Evolutionary conservation across 2,888 invertebrate genomes (phyloP).

Genomic region (Trachelus iudaicus): DNA sequence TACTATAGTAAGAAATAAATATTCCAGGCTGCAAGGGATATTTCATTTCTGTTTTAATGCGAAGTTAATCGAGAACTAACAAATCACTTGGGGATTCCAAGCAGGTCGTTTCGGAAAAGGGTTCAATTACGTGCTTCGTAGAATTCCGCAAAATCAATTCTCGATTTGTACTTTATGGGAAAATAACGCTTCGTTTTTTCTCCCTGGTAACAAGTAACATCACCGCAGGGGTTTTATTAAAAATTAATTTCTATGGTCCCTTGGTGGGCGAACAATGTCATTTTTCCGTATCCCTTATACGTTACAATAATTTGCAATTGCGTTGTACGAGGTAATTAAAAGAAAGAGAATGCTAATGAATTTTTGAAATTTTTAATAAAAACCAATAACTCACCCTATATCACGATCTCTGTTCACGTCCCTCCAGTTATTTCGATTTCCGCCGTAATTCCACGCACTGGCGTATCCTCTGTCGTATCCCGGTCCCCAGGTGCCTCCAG

Average conservation of each 20-base stretch:
- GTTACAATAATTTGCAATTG: background rate
- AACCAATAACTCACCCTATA: slow-evolving; percentile 25
- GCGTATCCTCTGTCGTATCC: slow-evolving; percentile 51
- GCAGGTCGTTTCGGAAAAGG: slow-evolving; percentile 2
- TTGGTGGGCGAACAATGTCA: background rate
- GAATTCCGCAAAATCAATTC: slow-evolving; percentile 11
- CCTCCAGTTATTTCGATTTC: slow-evolving; percentile 47
- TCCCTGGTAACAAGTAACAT: background rate
- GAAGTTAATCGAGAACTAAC: slow-evolving; percentile 3
- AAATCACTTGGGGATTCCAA: slow-evolving; percentile 8
- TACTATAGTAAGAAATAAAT: background rate
- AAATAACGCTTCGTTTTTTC: background rate
- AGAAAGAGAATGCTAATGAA: background rate
- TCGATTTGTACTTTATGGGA: background rate
- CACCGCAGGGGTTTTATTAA: background rate
- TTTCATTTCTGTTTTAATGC: slow-evolving; percentile 1
- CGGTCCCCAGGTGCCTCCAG: slow-evolving; percentile 42
- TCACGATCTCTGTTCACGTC: slow-evolving; percentile 37
- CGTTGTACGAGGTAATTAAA: background rate
- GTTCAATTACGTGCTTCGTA: slow-evolving; percentile 8
- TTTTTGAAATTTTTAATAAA: background rate
- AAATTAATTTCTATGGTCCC: background rate
- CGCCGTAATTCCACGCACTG: slow-evolving; percentile 52
- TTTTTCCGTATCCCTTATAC: background rate
- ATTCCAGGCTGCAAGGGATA: background rate